Conservation (phyloP, 2,888 invertebrate genomes). For the Eueremaeus valkanovi region DNA sequence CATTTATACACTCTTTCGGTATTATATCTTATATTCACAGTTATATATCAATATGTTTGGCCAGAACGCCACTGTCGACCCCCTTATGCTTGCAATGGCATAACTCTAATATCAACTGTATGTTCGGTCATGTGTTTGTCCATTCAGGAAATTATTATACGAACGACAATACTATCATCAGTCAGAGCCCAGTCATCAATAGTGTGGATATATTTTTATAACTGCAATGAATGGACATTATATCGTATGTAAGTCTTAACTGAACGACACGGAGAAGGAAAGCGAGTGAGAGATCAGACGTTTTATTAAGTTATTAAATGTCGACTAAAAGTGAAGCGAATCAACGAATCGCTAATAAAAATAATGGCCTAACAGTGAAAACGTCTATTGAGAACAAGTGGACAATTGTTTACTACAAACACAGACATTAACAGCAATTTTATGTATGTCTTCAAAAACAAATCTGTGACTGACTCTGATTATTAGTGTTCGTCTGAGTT, state of each 20-base stretch:
- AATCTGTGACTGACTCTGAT: background rate
- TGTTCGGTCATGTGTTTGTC: background rate
- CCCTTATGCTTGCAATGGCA: background rate
- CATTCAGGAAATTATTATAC: constrained; percentile 33
- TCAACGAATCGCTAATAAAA: no score
- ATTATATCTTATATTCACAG: background rate
- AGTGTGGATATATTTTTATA: background rate
- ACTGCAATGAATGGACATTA: background rate
- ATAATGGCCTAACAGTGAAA: background rate
- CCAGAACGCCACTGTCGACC: background rate
- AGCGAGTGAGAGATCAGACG: background rate
- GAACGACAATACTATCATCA: background rate
- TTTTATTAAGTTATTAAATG: background rate
- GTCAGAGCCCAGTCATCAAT: constrained; percentile 9
- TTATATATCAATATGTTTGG: background rate
- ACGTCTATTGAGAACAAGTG: background rate
- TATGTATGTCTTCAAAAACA: background rate
- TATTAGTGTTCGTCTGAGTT: background rate
- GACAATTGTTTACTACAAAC: background rate
- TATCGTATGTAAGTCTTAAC: background rate
- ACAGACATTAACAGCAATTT: background rate
- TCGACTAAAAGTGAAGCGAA: background rate
- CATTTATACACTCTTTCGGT: background rate
- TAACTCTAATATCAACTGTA: no score
- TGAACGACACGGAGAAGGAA: no score